Evolutionary conservation across 2,888 invertebrate species (phyloP).

Genomic region (Nudaria mundana): DNA sequence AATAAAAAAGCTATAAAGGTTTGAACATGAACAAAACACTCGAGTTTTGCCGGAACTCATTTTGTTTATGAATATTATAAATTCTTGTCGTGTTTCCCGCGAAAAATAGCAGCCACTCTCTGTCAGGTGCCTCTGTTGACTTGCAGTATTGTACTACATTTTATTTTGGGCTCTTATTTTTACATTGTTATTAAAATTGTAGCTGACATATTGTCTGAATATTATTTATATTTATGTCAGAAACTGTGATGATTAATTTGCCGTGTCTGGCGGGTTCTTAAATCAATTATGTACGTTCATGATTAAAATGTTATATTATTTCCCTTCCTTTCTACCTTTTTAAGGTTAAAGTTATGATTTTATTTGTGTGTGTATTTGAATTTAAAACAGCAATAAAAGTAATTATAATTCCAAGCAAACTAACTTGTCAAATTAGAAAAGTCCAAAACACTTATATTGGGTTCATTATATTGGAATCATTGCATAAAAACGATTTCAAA

Average conservation of each 20-base stretch:
- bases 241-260: too few species aligned
- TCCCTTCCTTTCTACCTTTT: too few species aligned
- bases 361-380: too few species aligned
- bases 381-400: too few species aligned
- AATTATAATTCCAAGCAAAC: too few species aligned
- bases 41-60: constrained; percentile 39
- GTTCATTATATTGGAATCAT: constrained; percentile 8
- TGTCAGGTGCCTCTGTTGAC: constrained; percentile 14
- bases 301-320: too few species aligned
- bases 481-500: constrained; percentile 24
- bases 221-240: too few species aligned
- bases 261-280: too few species aligned
- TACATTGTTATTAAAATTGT: constrained; percentile 21
- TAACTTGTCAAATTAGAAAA: too few species aligned
- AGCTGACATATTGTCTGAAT: not conserved
- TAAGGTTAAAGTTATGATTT: too few species aligned
- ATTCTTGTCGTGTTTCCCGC: constrained; percentile 43
- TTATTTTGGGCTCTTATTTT: constrained; percentile 8
- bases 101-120: constrained; percentile 35
- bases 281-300: too few species aligned
- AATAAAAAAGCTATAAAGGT: constrained; percentile 11
- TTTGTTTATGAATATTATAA: constrained; percentile 58
- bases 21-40: constrained; percentile 11
- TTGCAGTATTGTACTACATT: constrained; percentile 2
- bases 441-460: too few species aligned